Conservation (phyloP, 2,797 vertebrate genomes). For the Phalanger gymnotis region DNA sequence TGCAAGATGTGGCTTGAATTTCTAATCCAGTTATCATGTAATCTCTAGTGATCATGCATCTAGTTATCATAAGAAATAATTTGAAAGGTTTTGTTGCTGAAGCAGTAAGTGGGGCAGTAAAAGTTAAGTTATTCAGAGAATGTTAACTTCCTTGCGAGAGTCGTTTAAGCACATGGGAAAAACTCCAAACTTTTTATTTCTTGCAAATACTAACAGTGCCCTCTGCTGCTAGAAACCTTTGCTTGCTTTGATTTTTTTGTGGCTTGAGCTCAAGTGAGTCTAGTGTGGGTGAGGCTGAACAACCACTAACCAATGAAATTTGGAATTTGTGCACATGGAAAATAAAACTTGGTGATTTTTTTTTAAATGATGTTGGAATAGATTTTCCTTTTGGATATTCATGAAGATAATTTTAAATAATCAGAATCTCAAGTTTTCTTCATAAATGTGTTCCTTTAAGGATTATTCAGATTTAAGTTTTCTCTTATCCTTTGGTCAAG, state of each 20-base stretch:
- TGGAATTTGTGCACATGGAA: conserved; percentile 74
- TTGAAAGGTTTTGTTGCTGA: conserved; percentile 81
- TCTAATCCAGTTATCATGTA: conserved; percentile 84
- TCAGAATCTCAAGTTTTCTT: conserved; percentile 49
- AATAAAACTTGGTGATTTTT: conserved; percentile 68
- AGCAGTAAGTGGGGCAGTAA: conserved; percentile 81
- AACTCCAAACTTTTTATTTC: conserved; percentile 72
- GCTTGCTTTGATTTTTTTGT: conserved; percentile 77
- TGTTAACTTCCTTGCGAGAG: conserved; percentile 79
- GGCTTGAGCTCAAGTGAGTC: conserved; percentile 75
- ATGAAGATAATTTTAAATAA: conserved; percentile 58
- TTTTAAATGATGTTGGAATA: conserved; percentile 17
- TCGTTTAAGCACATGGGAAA: conserved; percentile 84
- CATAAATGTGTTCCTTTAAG: conserved; percentile 60
- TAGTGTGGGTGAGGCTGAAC: conserved; percentile 76
- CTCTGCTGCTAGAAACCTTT: conserved; percentile 80
- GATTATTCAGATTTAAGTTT: conserved; percentile 71
- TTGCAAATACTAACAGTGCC: conserved; percentile 73
- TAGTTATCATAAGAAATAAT: conserved; percentile 83
- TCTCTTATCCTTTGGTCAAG: conserved; percentile 75
- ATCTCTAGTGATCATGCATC: conserved; percentile 82
- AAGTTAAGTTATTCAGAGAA: conserved; percentile 85
- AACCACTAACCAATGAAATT: conserved; percentile 73
- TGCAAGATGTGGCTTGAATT: conserved; percentile 86
- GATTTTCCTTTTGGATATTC: conserved; percentile 67